phyloP scores from a whole-genome alignment of 2,797 vertebrate genomes.

The Morelia viridis region DNA sequence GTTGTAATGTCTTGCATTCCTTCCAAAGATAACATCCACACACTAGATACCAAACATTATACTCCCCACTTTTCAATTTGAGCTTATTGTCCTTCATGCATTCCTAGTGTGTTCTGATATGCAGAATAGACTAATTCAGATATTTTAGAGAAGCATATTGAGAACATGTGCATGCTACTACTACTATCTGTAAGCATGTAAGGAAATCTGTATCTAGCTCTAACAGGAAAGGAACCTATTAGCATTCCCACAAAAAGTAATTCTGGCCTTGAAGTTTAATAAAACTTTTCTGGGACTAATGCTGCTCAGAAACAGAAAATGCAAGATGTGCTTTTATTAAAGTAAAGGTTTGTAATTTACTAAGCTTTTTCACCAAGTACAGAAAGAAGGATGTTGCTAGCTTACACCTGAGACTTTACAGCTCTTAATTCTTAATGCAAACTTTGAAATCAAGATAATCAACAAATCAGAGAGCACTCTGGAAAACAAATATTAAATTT shows the following conservation, averaged over 20 bases:
- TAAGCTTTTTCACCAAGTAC: not conserved
- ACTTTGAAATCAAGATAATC: not conserved
- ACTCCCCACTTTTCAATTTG: too few relatives aligned
- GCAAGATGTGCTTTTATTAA: not conserved
- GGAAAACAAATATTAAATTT: not conserved
- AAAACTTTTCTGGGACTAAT: not conserved
- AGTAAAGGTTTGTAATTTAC: not conserved
- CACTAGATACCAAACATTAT: too few relatives aligned
- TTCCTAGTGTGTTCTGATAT: not conserved
- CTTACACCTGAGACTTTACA: not conserved
- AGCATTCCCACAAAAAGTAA: not conserved
- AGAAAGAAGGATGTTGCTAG: not conserved
- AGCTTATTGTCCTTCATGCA: too few relatives aligned
- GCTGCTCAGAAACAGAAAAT: not conserved
- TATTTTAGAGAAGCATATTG: too few relatives aligned
- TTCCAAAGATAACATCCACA: too few relatives aligned
- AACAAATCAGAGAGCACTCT: not conserved
- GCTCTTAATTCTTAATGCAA: not conserved
- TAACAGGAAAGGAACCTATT: not conserved
- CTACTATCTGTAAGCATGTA: not conserved
- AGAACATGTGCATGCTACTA: too few relatives aligned
- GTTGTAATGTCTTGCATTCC: too few relatives aligned
- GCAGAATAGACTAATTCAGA: too few relatives aligned
- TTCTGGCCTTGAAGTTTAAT: not conserved
- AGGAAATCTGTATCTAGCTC: not conserved